Conservation (phyloP, 2,113 vertebrate genomes). For the Typhlomys cinereus region DNA sequence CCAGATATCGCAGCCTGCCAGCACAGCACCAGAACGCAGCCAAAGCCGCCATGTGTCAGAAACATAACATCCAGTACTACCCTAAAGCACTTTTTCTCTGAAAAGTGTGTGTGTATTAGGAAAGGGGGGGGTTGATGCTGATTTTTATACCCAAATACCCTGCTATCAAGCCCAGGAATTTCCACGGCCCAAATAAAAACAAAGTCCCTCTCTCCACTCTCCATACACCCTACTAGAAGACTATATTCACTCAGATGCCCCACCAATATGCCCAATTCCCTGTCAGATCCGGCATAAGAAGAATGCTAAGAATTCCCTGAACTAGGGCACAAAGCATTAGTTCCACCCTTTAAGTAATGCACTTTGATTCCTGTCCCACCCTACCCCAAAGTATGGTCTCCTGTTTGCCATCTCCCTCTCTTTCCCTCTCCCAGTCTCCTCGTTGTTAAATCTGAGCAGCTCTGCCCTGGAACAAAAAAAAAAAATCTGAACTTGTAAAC, state of each 20-base stretch:
- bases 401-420: constrained; percentile 61
- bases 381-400: constrained; percentile 49
- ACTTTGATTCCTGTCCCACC: constrained; percentile 39
- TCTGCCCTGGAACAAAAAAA: constrained; percentile 66
- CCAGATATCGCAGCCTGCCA: constrained; percentile 34
- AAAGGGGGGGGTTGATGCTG: background rate
- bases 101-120: background rate
- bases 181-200: background rate
- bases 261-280: background rate
- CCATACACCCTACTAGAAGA: background rate
- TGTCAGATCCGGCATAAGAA: background rate
- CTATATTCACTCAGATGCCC: background rate
- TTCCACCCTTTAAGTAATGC: constrained; percentile 45
- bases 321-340: constrained; percentile 30
- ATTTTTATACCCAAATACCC: background rate
- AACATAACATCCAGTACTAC: background rate
- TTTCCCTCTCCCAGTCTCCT: constrained; percentile 61
- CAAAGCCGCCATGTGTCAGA: background rate
- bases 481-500: constrained; percentile 74
- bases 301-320: constrained; percentile 46
- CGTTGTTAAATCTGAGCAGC: constrained; percentile 73
- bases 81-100: background rate
- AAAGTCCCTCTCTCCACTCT: background rate
- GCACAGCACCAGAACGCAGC: constrained; percentile 8
- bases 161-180: background rate